Conservation (phyloP, 35 echinoderm and acorn worm genomes). For the Strongylocentrotus purpuratus region DNA sequence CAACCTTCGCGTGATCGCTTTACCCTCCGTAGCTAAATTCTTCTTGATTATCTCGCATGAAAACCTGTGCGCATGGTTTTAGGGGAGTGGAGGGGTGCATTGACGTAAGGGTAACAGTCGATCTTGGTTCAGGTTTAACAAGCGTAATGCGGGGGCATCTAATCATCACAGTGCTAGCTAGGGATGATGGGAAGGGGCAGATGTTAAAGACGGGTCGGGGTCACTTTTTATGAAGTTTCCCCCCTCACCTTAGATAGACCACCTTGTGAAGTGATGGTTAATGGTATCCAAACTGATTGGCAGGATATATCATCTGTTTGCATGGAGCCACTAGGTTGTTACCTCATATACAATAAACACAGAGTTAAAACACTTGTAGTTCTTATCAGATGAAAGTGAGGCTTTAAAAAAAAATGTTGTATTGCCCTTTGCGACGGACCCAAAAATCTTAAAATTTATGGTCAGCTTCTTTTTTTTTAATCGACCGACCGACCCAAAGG, state of each 20-base stretch:
- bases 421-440: too few relatives aligned
- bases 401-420: too few relatives aligned
- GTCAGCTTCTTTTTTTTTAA: too few relatives aligned
- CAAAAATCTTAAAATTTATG: too few relatives aligned
- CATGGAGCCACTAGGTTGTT: too few relatives aligned
- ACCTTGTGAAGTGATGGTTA: neutral
- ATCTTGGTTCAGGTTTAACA: neutral
- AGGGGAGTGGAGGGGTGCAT: neutral
- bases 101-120: neutral
- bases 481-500: too few relatives aligned
- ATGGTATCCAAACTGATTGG: neutral
- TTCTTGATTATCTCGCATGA: conserved; percentile 7
- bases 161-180: neutral
- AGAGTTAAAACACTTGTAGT: too few relatives aligned
- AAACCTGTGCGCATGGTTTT: neutral
- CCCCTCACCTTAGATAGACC: neutral
- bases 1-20: conserved; percentile 3
- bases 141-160: neutral
- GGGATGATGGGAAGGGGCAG: neutral
- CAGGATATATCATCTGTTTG: neutral
- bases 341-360: too few relatives aligned
- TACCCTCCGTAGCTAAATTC: neutral
- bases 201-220: neutral
- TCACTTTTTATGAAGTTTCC: neutral
- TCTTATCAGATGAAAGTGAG: too few relatives aligned